Conservation (phyloP, 2,797 vertebrate species). For the Lepidocolaptes lacrymiger region DNA sequence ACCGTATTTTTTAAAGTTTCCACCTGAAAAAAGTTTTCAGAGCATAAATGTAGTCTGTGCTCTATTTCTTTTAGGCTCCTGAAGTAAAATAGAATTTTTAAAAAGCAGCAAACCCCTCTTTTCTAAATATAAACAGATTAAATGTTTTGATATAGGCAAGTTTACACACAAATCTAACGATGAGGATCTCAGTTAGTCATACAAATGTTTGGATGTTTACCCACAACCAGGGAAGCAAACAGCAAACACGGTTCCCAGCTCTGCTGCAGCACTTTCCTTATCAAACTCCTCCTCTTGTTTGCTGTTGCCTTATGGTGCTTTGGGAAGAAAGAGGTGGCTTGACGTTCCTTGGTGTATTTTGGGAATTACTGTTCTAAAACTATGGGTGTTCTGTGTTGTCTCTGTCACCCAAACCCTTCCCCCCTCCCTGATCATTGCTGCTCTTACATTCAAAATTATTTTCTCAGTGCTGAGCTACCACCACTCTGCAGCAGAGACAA, state of each 20-base stretch:
- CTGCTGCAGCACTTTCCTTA: not conserved
- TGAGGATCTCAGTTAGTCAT: slow-evolving; percentile 19
- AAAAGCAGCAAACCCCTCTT: not conserved
- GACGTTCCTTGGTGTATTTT: not conserved
- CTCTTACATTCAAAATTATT: not conserved
- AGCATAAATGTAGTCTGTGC: not conserved
- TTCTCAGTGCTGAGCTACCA: not conserved
- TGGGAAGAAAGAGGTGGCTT: not conserved
- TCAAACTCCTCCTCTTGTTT: not conserved
- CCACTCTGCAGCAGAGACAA: not conserved
- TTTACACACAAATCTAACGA: not conserved
- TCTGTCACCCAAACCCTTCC: fast-evolving
- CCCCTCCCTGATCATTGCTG: not conserved
- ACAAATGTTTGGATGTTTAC: slow-evolving; percentile 20
- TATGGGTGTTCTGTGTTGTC: not conserved
- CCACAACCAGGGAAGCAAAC: not conserved
- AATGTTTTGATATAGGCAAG: not conserved
- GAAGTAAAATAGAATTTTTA: not conserved
- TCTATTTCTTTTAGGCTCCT: not conserved
- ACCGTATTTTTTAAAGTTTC: not conserved
- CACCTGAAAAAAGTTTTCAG: not conserved
- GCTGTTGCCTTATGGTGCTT: not conserved
- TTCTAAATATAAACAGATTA: not conserved
- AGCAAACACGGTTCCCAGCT: not conserved
- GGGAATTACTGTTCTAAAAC: not conserved